Conservation (phyloP, 2,888 invertebrate genomes). For the Spisula subtruncata region DNA sequence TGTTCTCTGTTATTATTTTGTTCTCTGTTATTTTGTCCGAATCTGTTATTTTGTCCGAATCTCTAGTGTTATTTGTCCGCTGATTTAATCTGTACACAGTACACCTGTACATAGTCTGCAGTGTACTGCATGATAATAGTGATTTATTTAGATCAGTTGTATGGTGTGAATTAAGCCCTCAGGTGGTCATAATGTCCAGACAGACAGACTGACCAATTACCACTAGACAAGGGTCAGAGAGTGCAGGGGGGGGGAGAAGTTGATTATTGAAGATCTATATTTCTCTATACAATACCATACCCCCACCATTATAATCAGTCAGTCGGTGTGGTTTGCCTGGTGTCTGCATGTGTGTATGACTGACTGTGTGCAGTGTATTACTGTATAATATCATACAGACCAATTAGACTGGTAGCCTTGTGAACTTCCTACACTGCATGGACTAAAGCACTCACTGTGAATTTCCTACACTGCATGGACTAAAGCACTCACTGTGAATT, state of each 20-base stretch:
- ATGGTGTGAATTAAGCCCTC: background rate
- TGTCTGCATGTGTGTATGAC: no score
- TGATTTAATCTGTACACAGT: background rate
- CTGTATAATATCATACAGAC: no score
- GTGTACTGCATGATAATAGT: background rate
- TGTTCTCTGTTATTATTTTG: background rate
- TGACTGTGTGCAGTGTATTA: no score
- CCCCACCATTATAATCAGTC: no score
- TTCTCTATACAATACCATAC: background rate
- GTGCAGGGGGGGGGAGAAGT: background rate
- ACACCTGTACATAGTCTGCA: background rate
- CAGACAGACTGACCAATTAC: background rate
- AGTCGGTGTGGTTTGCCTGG: no score
- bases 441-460: no score
- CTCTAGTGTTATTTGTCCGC: background rate
- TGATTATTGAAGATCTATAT: background rate
- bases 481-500: no score
- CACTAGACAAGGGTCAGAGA: background rate
- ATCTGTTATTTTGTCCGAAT: no score
- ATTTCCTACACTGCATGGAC: no score
- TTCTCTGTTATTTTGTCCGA: background rate
- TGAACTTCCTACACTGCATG: no score
- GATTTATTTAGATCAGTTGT: background rate
- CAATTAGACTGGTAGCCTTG: no score
- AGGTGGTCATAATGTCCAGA: constrained; percentile 20